phyloP scores from a whole-genome alignment of 1,140 invertebrate species.

The Heliconius congener region DNA sequence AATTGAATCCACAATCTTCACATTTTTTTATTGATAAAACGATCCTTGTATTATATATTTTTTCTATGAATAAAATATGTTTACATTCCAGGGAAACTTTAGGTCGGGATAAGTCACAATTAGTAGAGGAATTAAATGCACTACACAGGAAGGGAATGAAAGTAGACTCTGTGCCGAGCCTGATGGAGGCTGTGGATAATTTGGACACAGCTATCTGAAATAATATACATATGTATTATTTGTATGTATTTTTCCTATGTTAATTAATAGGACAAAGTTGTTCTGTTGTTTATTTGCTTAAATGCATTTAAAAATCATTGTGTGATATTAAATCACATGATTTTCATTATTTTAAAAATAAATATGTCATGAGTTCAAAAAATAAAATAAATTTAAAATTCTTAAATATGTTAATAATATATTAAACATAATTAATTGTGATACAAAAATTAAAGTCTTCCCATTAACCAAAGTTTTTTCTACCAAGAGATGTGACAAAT shows the following conservation, averaged over 20 bases:
- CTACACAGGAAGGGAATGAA: conserved; percentile 84
- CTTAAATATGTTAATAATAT: too few species aligned
- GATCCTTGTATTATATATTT: too few species aligned
- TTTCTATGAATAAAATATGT: not conserved
- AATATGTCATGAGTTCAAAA: not conserved
- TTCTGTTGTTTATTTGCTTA: not conserved
- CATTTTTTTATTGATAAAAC: too few species aligned
- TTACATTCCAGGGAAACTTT: conserved; percentile 82
- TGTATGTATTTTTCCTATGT: not conserved
- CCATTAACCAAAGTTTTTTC: not conserved
- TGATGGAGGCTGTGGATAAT: conserved; percentile 83
- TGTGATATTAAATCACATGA: not conserved
- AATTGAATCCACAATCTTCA: too few species aligned
- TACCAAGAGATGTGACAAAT: not conserved
- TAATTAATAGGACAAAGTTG: not conserved
- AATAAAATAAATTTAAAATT: too few species aligned
- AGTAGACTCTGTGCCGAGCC: conserved; percentile 80
- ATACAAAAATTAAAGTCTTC: not conserved
- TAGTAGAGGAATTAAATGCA: conserved; percentile 83
- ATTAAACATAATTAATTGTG: not conserved
- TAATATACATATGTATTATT: not conserved
- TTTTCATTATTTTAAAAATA: not conserved
- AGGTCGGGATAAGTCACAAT: conserved; percentile 83
- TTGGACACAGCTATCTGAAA: conserved; percentile 55
- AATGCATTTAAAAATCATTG: not conserved